These are phyloP conservation scores for Nephrotoma flavescens DNA, from an alignment of 2,888 invertebrate species.

Conservation along the genomic window DNA sequence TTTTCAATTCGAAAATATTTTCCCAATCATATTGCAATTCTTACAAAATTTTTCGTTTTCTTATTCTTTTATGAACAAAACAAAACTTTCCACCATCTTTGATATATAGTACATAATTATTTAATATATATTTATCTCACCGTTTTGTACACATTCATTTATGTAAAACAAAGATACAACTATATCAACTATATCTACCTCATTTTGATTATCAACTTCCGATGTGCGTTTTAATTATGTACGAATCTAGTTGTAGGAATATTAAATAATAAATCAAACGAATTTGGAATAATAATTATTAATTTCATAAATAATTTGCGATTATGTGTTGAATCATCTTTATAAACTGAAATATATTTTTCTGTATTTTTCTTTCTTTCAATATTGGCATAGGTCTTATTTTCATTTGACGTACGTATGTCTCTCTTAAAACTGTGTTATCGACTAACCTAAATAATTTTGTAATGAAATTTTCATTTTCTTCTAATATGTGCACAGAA, in stretches of 20 bases:
- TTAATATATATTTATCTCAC: background rate
- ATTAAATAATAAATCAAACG: background rate
- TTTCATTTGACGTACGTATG: background rate
- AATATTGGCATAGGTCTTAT: background rate
- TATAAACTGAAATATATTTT: background rate
- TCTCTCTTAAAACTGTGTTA: background rate
- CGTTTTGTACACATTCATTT: background rate
- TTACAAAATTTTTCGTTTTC: background rate
- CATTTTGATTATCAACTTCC: constrained; percentile 2
- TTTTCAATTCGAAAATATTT: background rate
- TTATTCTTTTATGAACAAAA: background rate
- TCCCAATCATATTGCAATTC: background rate
- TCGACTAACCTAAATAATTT: background rate
- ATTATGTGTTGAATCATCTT: background rate
- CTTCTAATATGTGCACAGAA: no score
- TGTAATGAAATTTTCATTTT: no score
- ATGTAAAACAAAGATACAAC: background rate
- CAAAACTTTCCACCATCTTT: background rate
- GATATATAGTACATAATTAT: background rate
- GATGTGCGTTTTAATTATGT: background rate
- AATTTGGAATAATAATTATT: background rate
- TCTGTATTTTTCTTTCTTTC: background rate
- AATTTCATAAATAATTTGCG: background rate
- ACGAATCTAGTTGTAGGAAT: background rate
- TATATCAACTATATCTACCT: background rate